phyloP scores from a whole-genome alignment of 64 coral and sea anemone species.

The Exaiptasia diaphana region DNA sequence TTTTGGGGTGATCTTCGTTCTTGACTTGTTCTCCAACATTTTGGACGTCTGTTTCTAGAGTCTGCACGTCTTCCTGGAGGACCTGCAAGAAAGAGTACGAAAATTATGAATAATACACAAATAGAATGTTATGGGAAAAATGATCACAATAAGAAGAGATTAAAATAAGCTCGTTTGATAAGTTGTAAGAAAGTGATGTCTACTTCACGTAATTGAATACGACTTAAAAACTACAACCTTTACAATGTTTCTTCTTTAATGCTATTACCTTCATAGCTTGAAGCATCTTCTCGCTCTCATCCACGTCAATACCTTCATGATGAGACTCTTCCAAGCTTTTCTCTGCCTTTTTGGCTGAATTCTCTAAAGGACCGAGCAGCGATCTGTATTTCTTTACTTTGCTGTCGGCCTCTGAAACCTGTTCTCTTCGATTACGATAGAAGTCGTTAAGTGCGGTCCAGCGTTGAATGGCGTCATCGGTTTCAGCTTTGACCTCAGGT shows the following conservation, averaged over 20 bases:
- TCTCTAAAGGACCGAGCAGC: conserved; percentile 66
- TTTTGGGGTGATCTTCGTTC: conserved; percentile 49
- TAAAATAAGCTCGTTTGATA: too few species aligned
- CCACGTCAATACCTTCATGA: conserved; percentile 68
- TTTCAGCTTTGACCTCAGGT: conserved; percentile 59
- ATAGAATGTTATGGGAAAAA: background rate
- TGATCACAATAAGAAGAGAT: background rate
- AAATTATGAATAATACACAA: background rate
- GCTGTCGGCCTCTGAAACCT: conserved; percentile 67
- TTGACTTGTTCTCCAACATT: conserved; percentile 57
- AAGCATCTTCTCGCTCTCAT: conserved; percentile 58
- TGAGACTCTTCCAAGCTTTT: conserved; percentile 60
- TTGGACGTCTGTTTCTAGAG: conserved; percentile 45
- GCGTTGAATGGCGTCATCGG: conserved; percentile 61
- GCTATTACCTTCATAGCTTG: conserved; percentile 45
- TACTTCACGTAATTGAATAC: too few species aligned
- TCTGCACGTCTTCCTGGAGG: conserved; percentile 28
- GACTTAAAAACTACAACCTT: too few species aligned
- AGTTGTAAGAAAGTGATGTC: too few species aligned
- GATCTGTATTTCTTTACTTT: conserved; percentile 80
- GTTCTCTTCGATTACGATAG: conserved; percentile 52
- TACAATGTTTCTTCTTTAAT: too few species aligned
- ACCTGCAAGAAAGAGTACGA: conserved; percentile 28
- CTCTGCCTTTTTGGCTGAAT: conserved; percentile 59
- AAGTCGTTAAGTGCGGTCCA: conserved; percentile 84